A percentile compares a stretch with the other conserved stretches of the same genome.
Conservation (phyloP, 1,140 invertebrate species). For the Drosophila athabasca region DNA sequence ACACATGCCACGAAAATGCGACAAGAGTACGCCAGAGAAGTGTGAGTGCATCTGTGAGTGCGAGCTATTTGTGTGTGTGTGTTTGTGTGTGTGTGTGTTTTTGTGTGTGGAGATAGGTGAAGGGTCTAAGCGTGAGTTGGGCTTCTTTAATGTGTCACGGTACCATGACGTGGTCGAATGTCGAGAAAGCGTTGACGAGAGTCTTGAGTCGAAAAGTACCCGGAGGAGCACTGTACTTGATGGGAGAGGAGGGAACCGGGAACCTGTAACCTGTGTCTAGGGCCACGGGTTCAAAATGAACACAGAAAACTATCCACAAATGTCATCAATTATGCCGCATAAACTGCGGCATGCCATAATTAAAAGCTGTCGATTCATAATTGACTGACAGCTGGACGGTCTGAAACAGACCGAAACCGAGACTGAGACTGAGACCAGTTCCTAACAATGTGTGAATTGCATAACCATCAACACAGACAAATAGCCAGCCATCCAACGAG, state of each 20-base stretch:
- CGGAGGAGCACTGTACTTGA: conserved; percentile 7
- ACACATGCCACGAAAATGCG: conserved; percentile 17
- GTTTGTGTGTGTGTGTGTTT: background rate
- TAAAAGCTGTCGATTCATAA: conserved; percentile 78
- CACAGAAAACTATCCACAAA: conserved; percentile 29
- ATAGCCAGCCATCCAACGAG: conserved; percentile 16
- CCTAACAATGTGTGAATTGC: conserved; percentile 77
- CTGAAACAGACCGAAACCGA: background rate
- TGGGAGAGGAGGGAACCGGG: background rate
- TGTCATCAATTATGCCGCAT: conserved; percentile 71
- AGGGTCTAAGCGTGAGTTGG: conserved; percentile 2
- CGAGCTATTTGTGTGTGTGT: too few species aligned
- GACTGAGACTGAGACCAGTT: conserved; percentile 13
- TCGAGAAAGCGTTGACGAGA: conserved; percentile 44
- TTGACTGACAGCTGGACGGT: conserved; percentile 43
- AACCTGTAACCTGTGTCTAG: too few species aligned
- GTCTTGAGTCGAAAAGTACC: conserved; percentile 14
- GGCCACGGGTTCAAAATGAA: too few species aligned
- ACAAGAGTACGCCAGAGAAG: background rate
- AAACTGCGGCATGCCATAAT: conserved; percentile 52
- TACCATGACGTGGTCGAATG: conserved; percentile 37
- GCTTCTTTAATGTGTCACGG: conserved; percentile 55
- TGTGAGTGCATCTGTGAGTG: too few species aligned
- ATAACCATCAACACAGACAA: conserved; percentile 47
- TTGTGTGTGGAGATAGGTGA: background rate